Conservation (phyloP, 2,113 vertebrate genomes). For the Prunella fulvescens region DNA sequence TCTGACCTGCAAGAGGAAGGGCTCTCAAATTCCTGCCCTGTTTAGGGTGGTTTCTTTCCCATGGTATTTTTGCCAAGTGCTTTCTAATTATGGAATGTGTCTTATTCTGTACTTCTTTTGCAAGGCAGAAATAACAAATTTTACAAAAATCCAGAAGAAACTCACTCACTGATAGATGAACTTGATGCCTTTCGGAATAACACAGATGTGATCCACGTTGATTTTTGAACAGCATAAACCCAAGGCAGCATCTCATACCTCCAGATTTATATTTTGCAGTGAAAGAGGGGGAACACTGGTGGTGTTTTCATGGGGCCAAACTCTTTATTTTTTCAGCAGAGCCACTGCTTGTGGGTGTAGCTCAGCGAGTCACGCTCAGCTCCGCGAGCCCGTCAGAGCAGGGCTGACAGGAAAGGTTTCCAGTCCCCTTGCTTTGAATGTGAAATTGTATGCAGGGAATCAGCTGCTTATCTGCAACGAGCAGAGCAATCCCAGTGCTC, state of each 20-base stretch:
- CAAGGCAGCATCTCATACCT: neutral
- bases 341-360: neutral
- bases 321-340: neutral
- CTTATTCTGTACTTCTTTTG: neutral
- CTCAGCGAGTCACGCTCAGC: neutral
- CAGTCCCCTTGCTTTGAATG: constrained; percentile 53
- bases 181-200: neutral
- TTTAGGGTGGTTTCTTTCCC: constrained; percentile 46
- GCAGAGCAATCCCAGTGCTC: constrained; percentile 44
- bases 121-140: neutral
- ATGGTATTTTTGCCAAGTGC: constrained; percentile 50
- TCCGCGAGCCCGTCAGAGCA: neutral
- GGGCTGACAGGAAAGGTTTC: constrained; percentile 52
- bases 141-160: neutral
- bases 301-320: neutral
- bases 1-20: constrained; percentile 35
- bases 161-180: neutral
- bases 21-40: constrained; percentile 32
- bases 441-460: constrained; percentile 45
- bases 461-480: constrained; percentile 51
- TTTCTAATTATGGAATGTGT: constrained; percentile 56
- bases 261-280: neutral
- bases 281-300: neutral
- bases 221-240: neutral
- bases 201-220: rapidly evolving